Percentiles rank a stretch among this genome's conserved stretches.
Conservation (phyloP, 2,113 vertebrate genomes). For the Petaurus breviceps region DNA sequence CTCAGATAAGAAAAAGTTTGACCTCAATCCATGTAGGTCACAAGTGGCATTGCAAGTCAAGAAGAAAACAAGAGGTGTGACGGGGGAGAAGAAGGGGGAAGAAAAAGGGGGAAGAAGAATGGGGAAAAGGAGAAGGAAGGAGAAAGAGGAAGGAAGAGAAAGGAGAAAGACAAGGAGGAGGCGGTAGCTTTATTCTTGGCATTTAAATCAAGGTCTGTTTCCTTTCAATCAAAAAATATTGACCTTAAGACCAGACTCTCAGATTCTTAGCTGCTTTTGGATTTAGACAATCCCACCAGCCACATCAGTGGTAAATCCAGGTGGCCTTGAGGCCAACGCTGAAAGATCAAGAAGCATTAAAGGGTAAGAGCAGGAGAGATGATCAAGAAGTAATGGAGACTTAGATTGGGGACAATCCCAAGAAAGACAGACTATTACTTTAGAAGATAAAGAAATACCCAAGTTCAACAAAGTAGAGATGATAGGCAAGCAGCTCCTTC, state of each 20-base stretch:
- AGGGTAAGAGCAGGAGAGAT: constrained; percentile 19
- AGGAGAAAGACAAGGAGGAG: constrained; percentile 24
- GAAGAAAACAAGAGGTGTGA: constrained; percentile 32
- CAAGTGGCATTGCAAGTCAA: not conserved
- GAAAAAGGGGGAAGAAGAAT: not conserved
- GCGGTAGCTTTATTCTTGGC: not conserved
- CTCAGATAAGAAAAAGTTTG: constrained; percentile 6
- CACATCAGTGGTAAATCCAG: not conserved
- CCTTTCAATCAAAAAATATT: not conserved
- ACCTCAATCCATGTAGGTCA: not conserved
- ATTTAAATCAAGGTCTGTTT: not conserved
- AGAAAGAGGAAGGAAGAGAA: constrained; percentile 1
- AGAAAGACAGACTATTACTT: not conserved
- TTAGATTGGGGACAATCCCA: constrained; percentile 21
- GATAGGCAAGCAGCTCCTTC: not conserved
- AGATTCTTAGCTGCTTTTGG: not conserved
- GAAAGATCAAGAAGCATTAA: not conserved
- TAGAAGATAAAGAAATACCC: constrained; percentile 3
- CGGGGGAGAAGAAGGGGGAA: not conserved
- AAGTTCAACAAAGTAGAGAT: not conserved
- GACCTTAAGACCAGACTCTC: not conserved
- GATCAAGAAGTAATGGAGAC: not conserved
- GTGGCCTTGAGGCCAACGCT: not conserved
- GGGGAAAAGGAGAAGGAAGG: not conserved
- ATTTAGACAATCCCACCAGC: not conserved